These are phyloP conservation scores for Pseudorectes ferrugineus DNA, from an alignment of 2,113 vertebrate genomes.

Conservation along the genomic window DNA sequence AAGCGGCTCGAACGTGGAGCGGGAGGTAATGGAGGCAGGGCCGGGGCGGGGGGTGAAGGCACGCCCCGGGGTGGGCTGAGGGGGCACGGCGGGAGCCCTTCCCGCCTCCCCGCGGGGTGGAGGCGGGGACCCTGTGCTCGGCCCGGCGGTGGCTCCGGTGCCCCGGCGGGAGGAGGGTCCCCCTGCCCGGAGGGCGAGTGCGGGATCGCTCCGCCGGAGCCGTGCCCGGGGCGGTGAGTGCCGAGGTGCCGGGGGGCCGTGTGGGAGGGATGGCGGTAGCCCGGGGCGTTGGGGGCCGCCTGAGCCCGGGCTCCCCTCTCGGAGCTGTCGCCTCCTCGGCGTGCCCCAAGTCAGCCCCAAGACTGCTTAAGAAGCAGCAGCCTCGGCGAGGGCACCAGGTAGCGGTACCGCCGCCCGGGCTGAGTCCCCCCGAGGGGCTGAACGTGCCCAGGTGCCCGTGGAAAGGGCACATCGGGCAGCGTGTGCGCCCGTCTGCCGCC, in stretches of 20 bases:
- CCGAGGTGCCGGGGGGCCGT: neutral
- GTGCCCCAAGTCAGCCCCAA: neutral
- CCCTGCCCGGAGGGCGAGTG: neutral
- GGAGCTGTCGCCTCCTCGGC: neutral
- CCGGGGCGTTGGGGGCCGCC: neutral
- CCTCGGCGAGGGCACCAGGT: neutral
- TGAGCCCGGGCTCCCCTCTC: neutral
- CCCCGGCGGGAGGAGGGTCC: neutral
- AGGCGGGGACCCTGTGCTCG: neutral
- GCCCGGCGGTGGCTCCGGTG: neutral
- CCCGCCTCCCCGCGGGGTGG: neutral
- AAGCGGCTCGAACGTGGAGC: neutral
- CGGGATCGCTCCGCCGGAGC: neutral
- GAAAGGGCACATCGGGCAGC: neutral
- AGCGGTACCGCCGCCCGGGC: neutral
- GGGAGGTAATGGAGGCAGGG: neutral
- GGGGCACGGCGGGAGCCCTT: neutral
- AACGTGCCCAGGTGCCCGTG: neutral
- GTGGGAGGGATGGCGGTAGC: neutral
- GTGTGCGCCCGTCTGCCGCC: neutral
- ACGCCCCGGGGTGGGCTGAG: slow-evolving; percentile 8
- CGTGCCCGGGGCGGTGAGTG: neutral
- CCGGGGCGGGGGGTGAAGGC: neutral
- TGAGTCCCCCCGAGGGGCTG: neutral
- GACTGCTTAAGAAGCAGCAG: neutral